Evolutionary conservation across 2,888 invertebrate species (phyloP).

Genomic region (Willowsia nigromaculata): DNA sequence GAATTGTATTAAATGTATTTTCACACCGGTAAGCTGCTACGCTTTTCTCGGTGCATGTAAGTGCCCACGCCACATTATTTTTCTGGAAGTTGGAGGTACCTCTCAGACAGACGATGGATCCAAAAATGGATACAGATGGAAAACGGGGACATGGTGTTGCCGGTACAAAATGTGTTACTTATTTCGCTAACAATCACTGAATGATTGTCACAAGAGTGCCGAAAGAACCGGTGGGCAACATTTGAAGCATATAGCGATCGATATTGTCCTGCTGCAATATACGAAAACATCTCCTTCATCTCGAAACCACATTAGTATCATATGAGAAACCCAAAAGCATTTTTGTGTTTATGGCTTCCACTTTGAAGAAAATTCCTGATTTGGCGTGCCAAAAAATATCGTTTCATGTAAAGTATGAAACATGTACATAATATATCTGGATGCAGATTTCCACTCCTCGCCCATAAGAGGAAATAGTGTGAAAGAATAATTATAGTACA

Average conservation of each 20-base stretch:
- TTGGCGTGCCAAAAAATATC: too few relatives aligned
- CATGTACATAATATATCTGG: too few relatives aligned
- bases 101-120: not conserved
- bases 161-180: not conserved
- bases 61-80: conserved; percentile 5
- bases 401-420: too few relatives aligned
- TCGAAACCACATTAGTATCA: too few relatives aligned
- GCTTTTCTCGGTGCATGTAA: not conserved
- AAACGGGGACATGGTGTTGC: not conserved
- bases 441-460: too few relatives aligned
- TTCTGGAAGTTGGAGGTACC: not conserved
- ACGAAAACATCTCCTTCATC: not conserved
- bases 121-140: conserved; percentile 12
- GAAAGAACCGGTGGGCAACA: not conserved
- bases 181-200: not conserved
- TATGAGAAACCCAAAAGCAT: too few relatives aligned
- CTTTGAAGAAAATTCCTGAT: too few relatives aligned
- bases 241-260: not conserved
- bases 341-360: too few relatives aligned
- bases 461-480: too few relatives aligned
- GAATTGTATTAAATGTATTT: conserved; percentile 42
- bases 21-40: conserved; percentile 41
- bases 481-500: not conserved
- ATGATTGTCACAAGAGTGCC: not conserved
- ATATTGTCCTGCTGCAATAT: not conserved